Base-by-base conservation (phyloP, 2,888 invertebrate species). In the Chirona hameri region DNA sequence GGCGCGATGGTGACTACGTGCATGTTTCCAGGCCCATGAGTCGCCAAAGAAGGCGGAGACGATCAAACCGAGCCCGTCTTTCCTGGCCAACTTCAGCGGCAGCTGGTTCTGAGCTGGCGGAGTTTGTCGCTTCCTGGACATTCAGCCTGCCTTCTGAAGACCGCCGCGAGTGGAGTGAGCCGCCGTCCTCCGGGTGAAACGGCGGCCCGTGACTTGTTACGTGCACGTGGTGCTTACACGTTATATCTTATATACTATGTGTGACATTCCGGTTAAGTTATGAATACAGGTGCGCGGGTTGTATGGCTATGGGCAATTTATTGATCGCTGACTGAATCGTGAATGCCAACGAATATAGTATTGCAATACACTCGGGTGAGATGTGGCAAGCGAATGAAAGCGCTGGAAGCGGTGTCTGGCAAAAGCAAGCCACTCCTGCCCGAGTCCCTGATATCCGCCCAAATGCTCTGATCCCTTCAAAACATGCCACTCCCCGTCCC, bases 1-100 rank as follows among this genome's bases (percentile, higher is more conserved):
- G 39, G 4, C 39, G 39, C 39, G 39, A 39, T 39, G 52, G 18
- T 52, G 18, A 52, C 52, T 15, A 52, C 12, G 52, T 12, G 52
- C 10, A 18, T 52, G 9, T 29, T 69, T 69, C 4, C 72, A 72
- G 72, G 21, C 46, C 10, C 39, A 9, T 24, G 39, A 21, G 14
- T 76, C 76, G 10, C 76, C 46, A 39, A 76, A 76, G 76, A 76
- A 76, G 76, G 46, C 76, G 76, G 76, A 76, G 39, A 46, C 76
- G 18, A 76, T 76, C 46, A 76, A 76, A 46, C 39, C 76, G 24
- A 76, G 76, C 18, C 31, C 76, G 12, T 76, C 76, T 0, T 76
- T 76, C 24, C 24, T 76, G 39, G 76, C 76, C 46, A 39, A 39
- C 9, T 39, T 76, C 39, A 46, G 76, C 76, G 46, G 39, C 76